Percentiles rank a stretch among this genome's conserved stretches.
Conservation (phyloP, 1,140 invertebrate species). For the Pentalonia nigronervosa region DNA sequence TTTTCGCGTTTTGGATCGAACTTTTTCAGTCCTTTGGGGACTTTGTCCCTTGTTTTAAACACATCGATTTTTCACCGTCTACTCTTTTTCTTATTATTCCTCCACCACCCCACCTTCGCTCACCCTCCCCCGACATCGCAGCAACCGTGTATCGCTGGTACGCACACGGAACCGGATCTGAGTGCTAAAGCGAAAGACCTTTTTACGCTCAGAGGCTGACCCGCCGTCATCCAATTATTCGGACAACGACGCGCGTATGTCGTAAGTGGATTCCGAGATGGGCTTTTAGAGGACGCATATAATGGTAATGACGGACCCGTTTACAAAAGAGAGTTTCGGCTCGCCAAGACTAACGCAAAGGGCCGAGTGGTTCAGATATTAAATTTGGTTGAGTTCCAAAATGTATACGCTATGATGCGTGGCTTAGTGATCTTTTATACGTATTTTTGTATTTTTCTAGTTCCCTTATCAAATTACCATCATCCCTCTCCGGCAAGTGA, state of each 20-base stretch:
- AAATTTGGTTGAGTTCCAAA: slow-evolving; percentile 19
- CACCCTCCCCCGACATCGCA: neutral
- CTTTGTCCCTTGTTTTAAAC: slow-evolving; percentile 43
- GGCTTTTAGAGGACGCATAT: slow-evolving; percentile 32
- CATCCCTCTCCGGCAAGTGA: neutral
- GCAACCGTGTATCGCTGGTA: neutral
- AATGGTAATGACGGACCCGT: slow-evolving; percentile 15
- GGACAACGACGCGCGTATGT: neutral
- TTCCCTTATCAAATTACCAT: neutral
- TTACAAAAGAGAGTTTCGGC: slow-evolving; percentile 33
- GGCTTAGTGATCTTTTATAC: neutral
- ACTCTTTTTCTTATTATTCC: neutral
- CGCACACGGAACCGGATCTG: neutral
- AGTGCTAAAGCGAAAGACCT: slow-evolving; percentile 25
- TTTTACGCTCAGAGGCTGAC: slow-evolving; percentile 21
- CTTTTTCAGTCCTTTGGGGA: slow-evolving; percentile 49
- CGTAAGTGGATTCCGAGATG: slow-evolving; percentile 32
- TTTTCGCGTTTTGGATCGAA: slow-evolving; percentile 55
- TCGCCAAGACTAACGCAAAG: neutral
- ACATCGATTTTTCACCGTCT: slow-evolving; percentile 49
- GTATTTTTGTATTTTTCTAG: neutral
- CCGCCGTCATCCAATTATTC: slow-evolving; percentile 47
- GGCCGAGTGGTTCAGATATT: slow-evolving; percentile 34
- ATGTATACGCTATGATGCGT: neutral
- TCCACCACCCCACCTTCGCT: neutral